Evolutionary conservation across 53 echinoderm and acorn worm species (phyloP).

Genomic region (Echinarachnius parma): DNA sequence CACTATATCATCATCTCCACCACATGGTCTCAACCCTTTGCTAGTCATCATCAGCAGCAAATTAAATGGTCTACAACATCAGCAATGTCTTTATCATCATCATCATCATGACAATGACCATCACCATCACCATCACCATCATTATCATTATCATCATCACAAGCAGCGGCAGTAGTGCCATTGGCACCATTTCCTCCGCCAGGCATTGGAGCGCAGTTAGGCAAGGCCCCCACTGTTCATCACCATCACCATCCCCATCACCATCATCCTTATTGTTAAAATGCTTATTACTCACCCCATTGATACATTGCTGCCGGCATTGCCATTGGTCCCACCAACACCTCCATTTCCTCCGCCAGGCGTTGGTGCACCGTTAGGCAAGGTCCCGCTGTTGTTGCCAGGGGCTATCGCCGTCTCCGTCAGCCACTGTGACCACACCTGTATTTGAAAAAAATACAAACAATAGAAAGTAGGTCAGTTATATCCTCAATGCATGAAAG

Average conservation of each 20-base stretch:
- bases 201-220: not conserved
- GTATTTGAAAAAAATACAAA: too few relatives aligned
- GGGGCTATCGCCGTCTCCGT: conserved; percentile 17
- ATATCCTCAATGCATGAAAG: too few relatives aligned
- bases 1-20: too few relatives aligned
- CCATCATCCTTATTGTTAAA: too few relatives aligned
- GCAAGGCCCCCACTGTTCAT: conserved; percentile 1
- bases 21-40: too few relatives aligned
- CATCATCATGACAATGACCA: not conserved
- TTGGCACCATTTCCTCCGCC: not conserved
- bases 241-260: too few relatives aligned
- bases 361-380: not conserved
- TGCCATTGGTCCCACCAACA: not conserved
- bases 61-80: too few relatives aligned
- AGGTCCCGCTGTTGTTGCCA: not conserved
- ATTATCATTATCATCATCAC: not conserved
- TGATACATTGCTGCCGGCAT: not conserved
- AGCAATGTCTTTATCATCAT: not conserved
- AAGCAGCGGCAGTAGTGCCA: not conserved
- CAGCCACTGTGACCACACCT: conserved; percentile 45
- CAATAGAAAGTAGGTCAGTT: too few relatives aligned
- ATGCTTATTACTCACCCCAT: not conserved
- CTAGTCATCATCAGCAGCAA: too few relatives aligned
- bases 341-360: not conserved
- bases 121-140: conserved; percentile 13